Base-by-base conservation (phyloP, 2,888 invertebrate genomes). In the Chironomus riparius region DNA sequence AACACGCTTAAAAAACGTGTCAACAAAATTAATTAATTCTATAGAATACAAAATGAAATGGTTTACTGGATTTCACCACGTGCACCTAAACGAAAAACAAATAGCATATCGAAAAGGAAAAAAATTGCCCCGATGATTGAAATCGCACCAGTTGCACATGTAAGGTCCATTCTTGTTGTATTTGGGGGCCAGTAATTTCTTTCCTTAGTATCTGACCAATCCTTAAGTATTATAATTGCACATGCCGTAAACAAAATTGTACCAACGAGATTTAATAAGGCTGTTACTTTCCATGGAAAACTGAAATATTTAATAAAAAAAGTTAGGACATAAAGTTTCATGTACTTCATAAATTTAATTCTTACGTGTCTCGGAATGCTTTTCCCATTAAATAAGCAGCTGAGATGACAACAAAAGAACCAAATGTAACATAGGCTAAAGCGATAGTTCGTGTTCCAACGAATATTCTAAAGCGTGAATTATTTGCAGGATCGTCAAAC, bases 121-220 rank as follows among this genome's bases (percentile, higher is more conserved):
- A 84, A 76, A 71, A 83, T 76, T 5, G 81, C 79, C 12, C 80
- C 80, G 4, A 83, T 80, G 76, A 84, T 73, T 0, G 83, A 80
- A 12, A 83, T 80, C 2, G 82, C 81, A 2, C 83, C 84, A 3
- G 83, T 78, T 2, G 80, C 82, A 79, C 83, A 80, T 2, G 83
- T 80, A 68, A 84, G 78, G 77, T 84, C 84, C 79, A 84, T 79
- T 62, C 79, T 82, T 77, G 82, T 82, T 80, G 82, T 83, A 78
- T 84, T 84, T 74, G 84, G 84, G 78, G 84, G 83, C 84, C 84
- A 84, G 74, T 82, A 83, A 76, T 82, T 83, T 48, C 82, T 80
- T 76, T 83, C 82, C 78, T 84, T 84, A 18, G 82, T 82, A 56
- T 80, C 81, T 28, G 81, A 80, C 83, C 83, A 84, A 79, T 84